These are phyloP conservation scores for Omphaloscelis lunosa DNA, from an alignment of 2,888 invertebrate genomes.

Conservation along the genomic window DNA sequence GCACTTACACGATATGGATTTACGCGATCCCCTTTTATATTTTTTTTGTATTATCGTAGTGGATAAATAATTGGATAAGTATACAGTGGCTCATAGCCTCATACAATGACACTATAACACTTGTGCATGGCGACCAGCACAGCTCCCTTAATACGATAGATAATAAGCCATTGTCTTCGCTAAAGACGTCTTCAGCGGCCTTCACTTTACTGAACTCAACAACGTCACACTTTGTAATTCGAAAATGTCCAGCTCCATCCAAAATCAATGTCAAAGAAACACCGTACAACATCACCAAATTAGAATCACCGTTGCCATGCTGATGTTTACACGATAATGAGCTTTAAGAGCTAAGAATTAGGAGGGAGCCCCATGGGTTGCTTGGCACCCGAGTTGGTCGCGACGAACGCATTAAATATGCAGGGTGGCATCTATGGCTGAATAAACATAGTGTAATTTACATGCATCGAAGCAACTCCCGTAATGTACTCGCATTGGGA, in stretches of 20 bases:
- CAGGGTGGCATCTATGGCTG: constrained; percentile 86
- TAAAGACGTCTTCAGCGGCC: constrained; percentile 72
- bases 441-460: constrained; percentile 89
- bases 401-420: constrained; percentile 83
- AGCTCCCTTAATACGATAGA: constrained; percentile 66
- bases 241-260: constrained; percentile 78
- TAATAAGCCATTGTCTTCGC: constrained; percentile 75
- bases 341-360: constrained; percentile 69
- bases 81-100: constrained; percentile 17
- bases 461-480: constrained; percentile 89
- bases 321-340: constrained; percentile 65
- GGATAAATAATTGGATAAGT: constrained; percentile 10
- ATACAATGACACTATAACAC: constrained; percentile 61
- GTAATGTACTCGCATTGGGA: constrained; percentile 87
- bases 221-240: constrained; percentile 78
- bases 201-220: constrained; percentile 68
- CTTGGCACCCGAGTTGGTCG: constrained; percentile 70
- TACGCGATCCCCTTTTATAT: constrained; percentile 19
- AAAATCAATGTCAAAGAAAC: constrained; percentile 88
- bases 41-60: constrained; percentile 9
- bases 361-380: constrained; percentile 61
- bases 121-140: constrained; percentile 61
- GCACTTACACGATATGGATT: constrained; percentile 22
- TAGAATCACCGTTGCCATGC: constrained; percentile 75
- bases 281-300: constrained; percentile 80